Evolutionary conservation across 2,113 vertebrate species (phyloP).

Genomic region (Marmota flaviventris): DNA sequence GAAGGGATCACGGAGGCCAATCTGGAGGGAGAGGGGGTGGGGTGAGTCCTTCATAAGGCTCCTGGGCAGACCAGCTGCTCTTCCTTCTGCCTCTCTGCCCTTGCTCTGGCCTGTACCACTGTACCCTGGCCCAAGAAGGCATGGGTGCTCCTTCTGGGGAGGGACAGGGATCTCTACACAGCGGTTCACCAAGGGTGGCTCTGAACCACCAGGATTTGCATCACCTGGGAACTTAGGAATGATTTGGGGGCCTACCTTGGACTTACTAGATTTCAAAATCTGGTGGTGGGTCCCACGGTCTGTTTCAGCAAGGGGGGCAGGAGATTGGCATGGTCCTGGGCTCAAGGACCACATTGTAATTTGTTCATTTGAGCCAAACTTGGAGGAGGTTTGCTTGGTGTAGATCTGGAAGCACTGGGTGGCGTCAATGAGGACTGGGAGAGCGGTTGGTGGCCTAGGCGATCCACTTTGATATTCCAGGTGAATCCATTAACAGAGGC

Average conservation of each 20-base stretch:
- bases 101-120: background rate
- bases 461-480: background rate
- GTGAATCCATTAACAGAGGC: background rate
- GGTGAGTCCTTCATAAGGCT: background rate
- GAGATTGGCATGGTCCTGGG: background rate
- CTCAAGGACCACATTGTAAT: background rate
- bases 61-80: background rate
- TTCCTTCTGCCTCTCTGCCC: background rate
- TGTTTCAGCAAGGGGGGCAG: background rate
- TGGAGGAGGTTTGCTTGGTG: background rate
- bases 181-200: background rate
- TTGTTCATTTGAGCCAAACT: background rate
- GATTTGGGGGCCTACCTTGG: accelerated
- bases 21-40: background rate
- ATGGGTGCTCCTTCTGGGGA: background rate
- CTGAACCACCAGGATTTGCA: too few species aligned
- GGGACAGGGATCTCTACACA: background rate
- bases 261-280: background rate
- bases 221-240: background rate
- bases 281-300: background rate
- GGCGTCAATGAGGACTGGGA: background rate
- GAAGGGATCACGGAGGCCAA: background rate
- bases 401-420: background rate
- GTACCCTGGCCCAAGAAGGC: background rate
- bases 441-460: background rate